Conservation (phyloP, 2,113 vertebrate species). For the Tyto alba region DNA sequence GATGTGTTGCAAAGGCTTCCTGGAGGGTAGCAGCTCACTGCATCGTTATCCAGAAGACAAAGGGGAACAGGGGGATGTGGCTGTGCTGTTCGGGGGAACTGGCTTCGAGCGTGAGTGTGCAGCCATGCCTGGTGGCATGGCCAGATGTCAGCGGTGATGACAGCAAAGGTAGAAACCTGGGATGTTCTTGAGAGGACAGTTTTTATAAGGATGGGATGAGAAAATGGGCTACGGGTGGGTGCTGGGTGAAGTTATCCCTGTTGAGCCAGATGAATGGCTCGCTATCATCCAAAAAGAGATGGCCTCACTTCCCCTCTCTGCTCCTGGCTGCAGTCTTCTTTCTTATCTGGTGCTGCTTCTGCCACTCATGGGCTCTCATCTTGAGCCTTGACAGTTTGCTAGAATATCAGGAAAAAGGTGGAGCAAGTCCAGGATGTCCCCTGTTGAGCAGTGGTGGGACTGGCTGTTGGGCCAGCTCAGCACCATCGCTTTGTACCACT, state of each 20-base stretch:
- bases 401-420: neutral
- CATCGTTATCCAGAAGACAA: neutral
- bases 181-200: neutral
- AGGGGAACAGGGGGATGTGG: neutral
- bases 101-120: neutral
- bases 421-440: neutral
- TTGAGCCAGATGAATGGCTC: neutral
- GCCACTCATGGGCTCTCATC: fast-evolving
- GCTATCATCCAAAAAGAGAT: neutral
- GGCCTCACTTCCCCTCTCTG: neutral
- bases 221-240: neutral
- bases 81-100: neutral
- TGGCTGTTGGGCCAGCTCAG: neutral
- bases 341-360: neutral
- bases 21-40: neutral
- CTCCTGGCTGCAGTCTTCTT: neutral
- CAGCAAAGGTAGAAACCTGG: neutral
- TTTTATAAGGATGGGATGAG: neutral
- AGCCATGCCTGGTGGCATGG: neutral
- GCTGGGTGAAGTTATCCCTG: too few species aligned
- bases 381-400: neutral
- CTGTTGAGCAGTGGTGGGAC: too few species aligned
- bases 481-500: fast-evolving
- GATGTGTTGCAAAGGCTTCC: neutral
- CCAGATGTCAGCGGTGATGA: neutral